Evolutionary conservation across 2,797 vertebrate genomes (phyloP), one percentile per base, ranked within the genome.

Genomic region (Cirrhinus mrigala): DNA sequence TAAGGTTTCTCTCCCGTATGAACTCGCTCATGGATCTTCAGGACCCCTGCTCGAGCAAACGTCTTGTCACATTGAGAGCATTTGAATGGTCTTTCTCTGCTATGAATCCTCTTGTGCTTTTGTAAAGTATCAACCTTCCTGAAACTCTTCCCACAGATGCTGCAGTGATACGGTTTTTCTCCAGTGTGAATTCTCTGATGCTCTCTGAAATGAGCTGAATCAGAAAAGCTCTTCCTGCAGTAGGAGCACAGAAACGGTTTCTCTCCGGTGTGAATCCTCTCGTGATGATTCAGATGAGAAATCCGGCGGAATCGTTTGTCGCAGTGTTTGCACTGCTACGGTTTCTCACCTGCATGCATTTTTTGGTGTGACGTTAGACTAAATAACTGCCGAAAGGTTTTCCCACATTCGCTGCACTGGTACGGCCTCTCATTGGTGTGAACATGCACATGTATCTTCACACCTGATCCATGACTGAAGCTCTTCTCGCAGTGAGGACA

Each of bases 371-470:
- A 62, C n/a, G 52, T 74, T 4, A 89, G 70, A 27, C 37, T 27
- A 18, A 68, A 8, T 46, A 48, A 46, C 3, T 54, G 12, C 0
- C 29, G 46, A 12, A 89, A 89, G 52, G 33, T 70, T 71, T 85
- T 83, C 0, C 29, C 83, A 14, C 88, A 89, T n/a, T 87, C 73
- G 1, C 44, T 60, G 81, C 88, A 89, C 52, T 86, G 58, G 46
- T 79, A 87, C 18, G 86, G 88, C 48, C 66, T 79, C 80, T 89
- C 88, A 3, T 85, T 85, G 50, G 85, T 87, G 22, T 89, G 88
- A 20, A 64, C n/a, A n/a, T 80, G 85, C 69, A 87, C 33, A 12
- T 89, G 88, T 1, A 6, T 50, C 22, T 71, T 87, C 7, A 77
- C 22, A 29, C 54, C 16, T 0, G 76, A 11, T 4, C 11, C 27